Percentiles rank a stretch among this genome's conserved stretches.
These are phyloP conservation scores for Acanthosepion lycidas DNA, from an alignment of 2,888 invertebrate species.

Conservation along the genomic window DNA sequence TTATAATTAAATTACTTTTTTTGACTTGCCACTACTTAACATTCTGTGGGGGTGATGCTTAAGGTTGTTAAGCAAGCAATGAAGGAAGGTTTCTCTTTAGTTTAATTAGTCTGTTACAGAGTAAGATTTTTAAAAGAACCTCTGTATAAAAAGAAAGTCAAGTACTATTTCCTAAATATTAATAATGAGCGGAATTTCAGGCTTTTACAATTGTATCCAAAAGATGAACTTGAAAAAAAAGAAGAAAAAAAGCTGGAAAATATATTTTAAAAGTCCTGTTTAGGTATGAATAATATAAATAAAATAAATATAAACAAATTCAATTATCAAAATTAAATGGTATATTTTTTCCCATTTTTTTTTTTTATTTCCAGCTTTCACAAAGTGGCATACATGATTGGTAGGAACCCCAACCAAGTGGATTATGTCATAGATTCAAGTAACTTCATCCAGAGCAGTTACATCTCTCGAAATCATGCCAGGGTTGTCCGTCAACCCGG, in stretches of 20 bases:
- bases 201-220: too few species aligned
- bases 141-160: too few species aligned
- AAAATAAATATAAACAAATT: neutral
- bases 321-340: neutral
- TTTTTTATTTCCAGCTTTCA: conserved; percentile 57
- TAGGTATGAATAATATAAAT: neutral
- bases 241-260: neutral
- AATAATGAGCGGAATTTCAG: too few species aligned
- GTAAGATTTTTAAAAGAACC: too few species aligned
- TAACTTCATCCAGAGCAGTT: conserved; percentile 54
- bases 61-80: too few species aligned
- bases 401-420: conserved; percentile 57
- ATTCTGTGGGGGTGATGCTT: too few species aligned
- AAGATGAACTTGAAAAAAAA: neutral
- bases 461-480: conserved; percentile 64
- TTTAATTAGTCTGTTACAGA: too few species aligned
- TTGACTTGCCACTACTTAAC: too few species aligned
- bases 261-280: neutral
- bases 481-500: conserved; percentile 57
- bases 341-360: neutral
- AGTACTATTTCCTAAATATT: too few species aligned
- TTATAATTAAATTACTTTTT: too few species aligned
- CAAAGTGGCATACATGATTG: conserved; percentile 59
- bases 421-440: conserved; percentile 62
- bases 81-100: too few species aligned